phyloP scores from a whole-genome alignment of 2,113 vertebrate genomes.

The Poeciliopsis occidentalis region DNA sequence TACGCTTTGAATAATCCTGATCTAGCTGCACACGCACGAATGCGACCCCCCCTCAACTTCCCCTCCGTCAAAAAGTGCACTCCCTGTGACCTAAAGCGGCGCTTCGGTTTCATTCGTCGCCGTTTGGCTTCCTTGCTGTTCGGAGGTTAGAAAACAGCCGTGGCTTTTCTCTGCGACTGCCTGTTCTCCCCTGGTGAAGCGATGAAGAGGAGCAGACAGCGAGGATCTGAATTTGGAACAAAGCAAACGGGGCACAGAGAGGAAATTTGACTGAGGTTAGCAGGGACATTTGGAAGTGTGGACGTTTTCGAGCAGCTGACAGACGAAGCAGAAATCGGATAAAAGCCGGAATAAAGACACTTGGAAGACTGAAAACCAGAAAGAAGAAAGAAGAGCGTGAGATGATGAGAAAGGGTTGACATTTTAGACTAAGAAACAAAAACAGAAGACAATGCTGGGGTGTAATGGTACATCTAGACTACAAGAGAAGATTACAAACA shows the following conservation, averaged over 20 bases:
- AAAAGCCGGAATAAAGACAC: constrained; percentile 3
- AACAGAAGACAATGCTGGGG: constrained; percentile 29
- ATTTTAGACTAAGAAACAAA: constrained; percentile 48
- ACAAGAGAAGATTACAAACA: too few species aligned
- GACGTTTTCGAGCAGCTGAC: constrained; percentile 25
- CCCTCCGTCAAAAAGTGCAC: background rate
- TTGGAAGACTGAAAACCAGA: constrained; percentile 21
- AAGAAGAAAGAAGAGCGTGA: background rate
- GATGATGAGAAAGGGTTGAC: constrained; percentile 45
- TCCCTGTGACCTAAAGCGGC: constrained; percentile 6
- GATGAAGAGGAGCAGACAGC: background rate
- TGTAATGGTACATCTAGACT: too few species aligned
- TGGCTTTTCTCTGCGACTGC: constrained; percentile 26
- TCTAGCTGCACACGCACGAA: background rate
- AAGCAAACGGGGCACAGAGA: constrained; percentile 13
- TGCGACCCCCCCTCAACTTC: background rate
- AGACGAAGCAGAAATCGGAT: constrained; percentile 7
- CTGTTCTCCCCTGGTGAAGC: constrained; percentile 40
- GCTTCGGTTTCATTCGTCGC: constrained; percentile 34
- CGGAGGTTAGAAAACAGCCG: constrained; percentile 14
- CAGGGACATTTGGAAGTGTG: background rate
- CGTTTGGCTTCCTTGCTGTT: constrained; percentile 8
- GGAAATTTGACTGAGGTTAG: constrained; percentile 10
- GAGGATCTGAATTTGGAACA: background rate
- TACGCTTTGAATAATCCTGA: background rate